A percentile compares a stretch with the other conserved stretches of the same genome.
Evolutionary conservation across 1,140 invertebrate species (phyloP).

Genomic region (Nilaparvata lugens): DNA sequence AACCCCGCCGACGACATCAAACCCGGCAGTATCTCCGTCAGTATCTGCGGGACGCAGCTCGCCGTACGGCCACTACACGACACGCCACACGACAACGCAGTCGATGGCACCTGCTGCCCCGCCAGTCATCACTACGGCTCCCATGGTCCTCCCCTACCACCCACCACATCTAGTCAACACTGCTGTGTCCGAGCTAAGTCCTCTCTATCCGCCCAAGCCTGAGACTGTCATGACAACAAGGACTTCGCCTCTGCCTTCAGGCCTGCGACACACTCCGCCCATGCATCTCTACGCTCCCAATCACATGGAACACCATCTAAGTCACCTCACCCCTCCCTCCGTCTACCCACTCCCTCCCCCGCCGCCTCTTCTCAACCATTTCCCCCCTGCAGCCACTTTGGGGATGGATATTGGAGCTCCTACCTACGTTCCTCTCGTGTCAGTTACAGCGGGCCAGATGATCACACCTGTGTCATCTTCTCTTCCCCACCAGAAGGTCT

Average conservation of each 20-base stretch:
- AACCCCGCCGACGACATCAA: too few species aligned
- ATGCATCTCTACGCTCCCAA: not conserved
- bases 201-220: not conserved
- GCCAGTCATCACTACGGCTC: not conserved
- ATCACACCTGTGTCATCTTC: not conserved
- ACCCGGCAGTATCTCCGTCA: too few species aligned
- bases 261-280: not conserved
- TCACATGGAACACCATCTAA: not conserved
- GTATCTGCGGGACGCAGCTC: too few species aligned
- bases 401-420: not conserved
- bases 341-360: too few species aligned
- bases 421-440: not conserved
- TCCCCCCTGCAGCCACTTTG: not conserved
- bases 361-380: not conserved
- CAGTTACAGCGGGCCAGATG: not conserved
- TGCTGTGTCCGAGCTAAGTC: not conserved
- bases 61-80: too few species aligned
- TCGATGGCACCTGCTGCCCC: not conserved
- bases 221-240: not conserved
- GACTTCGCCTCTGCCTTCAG: not conserved
- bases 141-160: not conserved
- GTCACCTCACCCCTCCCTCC: too few species aligned
- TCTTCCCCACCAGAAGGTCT: not conserved
- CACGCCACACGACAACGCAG: too few species aligned
- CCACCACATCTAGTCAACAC: not conserved